Evolutionary conservation across 2,888 invertebrate genomes (phyloP), one percentile per base, ranked within the genome.

Genomic region (Hybos culiciformis): DNA sequence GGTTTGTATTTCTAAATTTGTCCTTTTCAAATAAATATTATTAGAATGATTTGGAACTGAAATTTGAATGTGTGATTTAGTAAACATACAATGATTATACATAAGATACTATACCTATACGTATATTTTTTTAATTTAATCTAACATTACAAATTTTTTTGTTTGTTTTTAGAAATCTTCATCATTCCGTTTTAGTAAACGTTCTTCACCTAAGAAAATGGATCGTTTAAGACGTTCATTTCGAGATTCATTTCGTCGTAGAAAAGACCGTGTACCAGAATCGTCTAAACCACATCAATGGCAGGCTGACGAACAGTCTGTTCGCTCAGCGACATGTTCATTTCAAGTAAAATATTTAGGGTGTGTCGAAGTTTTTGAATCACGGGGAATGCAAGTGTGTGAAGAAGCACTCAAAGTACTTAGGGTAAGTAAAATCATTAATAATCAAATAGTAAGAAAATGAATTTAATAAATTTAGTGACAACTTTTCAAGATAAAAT

Each of bases 271-370:
- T 44, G 79, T 85, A 42, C 86, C 90, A 6, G 94, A 93, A 70
- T 87, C 90, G 49, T 90, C 88, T 47, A 92, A 93, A 63, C 94
- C 94, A 24, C 94, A 94, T 67, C 92, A 92, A 63, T 97, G 96
- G 96, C 92, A 93, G 66, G 86, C 93, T 32, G 98, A 99, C 69
- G 98, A 98, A 66, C 81, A 84, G 43, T 90, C 93, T 40, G 98
- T 98, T 20, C 75, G 96, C 37, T 84, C 87, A 43, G 94, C 94
- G 49, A 92, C 92, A 12, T 99, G 98, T 72, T 87, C 85, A 59
- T 98, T 98, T 72, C 83, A 87, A 53, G 97, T 98, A 54, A 94
- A 97, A 77, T 98, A 99, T 70, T 74, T 99, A 60, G 98, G 98
- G 51, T 94, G 96, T 67, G 93, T 97, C 38, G 98, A 98, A 71